These are phyloP conservation scores for Dolichoris vasculosae DNA, from an alignment of 1,140 invertebrate species.

Conservation along the genomic window DNA sequence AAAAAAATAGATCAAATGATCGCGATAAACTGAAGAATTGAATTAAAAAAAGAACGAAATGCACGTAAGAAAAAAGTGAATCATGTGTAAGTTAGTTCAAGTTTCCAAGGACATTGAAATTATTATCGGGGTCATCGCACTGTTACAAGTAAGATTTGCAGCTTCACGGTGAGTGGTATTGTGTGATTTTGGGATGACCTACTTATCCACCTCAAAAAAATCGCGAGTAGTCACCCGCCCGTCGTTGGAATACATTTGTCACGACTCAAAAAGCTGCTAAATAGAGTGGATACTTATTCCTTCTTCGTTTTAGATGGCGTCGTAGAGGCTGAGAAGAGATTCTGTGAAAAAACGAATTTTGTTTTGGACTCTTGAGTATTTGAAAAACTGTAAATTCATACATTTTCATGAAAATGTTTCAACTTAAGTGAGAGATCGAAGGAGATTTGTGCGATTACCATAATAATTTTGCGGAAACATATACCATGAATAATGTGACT, in stretches of 20 bases:
- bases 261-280: background rate
- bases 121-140: background rate
- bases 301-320: background rate
- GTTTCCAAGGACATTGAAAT: conserved; percentile 34
- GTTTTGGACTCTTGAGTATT: too few relatives aligned
- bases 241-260: background rate
- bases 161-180: conserved; percentile 52
- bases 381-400: too few relatives aligned
- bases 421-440: too few relatives aligned
- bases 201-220: conserved; percentile 49
- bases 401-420: too few relatives aligned
- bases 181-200: conserved; percentile 54
- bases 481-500: background rate
- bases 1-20: conserved; percentile 1
- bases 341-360: too few relatives aligned
- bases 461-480: background rate
- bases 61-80: background rate
- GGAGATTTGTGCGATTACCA: background rate
- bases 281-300: too few relatives aligned
- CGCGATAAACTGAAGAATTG: background rate
- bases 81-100: background rate
- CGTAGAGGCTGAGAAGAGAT: too few relatives aligned
- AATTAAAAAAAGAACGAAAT: background rate
- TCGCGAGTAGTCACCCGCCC: too few relatives aligned
- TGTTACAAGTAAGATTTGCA: background rate